Base-by-base conservation (phyloP, 1,140 invertebrate species). In the Fopius arisanus region DNA sequence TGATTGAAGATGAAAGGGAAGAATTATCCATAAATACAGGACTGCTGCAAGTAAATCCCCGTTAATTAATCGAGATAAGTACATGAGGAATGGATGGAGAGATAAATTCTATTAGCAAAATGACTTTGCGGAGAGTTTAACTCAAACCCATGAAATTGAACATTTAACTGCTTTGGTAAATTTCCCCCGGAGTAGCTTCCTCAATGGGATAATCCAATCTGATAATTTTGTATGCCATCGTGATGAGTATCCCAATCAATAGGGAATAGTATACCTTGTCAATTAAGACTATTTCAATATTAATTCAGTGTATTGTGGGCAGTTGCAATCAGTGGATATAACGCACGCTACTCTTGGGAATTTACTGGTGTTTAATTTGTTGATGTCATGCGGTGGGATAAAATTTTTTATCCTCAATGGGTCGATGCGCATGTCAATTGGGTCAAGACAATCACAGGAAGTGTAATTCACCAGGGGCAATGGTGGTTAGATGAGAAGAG, bases 81-180 rank as follows among this genome's bases (percentile, higher is more conserved):
- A 63, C n/a, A 41, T 19, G 19, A 41, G 31, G 28, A 14, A 19
- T 54, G 54, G 21, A 43, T 16, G 14, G 21, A 16, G 10, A 63
- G 29, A 65, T 65, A 65, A 65, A 65, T 65, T 65, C 12, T 33
- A 33, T 65, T 65, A 33, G 62, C 12, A 0, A 33, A 65, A 65
- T 65, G 28, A 75, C 66, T 72, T 43, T n/a, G 41, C 74, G 21
- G 68, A 54, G 31, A 62, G 28, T 65, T 65, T 14, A 65, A 59
- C 2, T 33, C 16, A n/a, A 1, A 31, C 14, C 26, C 12, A 12
- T 33, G 28, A 65, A 62, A 33, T 65, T n/a, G n/a, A 33, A 4
- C 16, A 29, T 65, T 65, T 16, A 33, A 33, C 62, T n/a, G 14
- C 14, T 51, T 51, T 51, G 16, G 43, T 12, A n/a, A 48, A 48